phyloP scores from a whole-genome alignment of 2,888 invertebrate species.

The Antitype chi region DNA sequence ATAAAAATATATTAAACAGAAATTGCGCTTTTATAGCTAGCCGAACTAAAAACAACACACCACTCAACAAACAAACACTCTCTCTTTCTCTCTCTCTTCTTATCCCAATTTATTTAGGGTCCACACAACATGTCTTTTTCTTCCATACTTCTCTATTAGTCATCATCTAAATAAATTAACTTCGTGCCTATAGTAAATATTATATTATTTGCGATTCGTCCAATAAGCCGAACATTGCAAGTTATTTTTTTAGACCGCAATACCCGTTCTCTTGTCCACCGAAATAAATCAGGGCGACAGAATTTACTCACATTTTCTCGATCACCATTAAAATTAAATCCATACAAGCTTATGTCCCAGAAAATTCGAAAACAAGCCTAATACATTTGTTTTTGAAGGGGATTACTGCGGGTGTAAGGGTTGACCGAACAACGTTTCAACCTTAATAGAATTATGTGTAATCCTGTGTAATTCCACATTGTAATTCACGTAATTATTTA shows the following conservation, averaged over 20 bases:
- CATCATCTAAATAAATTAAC: no score
- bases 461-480: constrained; percentile 55
- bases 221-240: not conserved
- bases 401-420: constrained; percentile 49
- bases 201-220: no score
- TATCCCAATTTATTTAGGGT: no score
- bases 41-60: no score
- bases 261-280: not conserved
- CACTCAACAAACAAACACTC: no score
- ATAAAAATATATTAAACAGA: no score
- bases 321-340: constrained; percentile 43
- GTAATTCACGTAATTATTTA: constrained; percentile 66
- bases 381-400: constrained; percentile 54
- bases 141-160: no score
- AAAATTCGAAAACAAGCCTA: constrained; percentile 43
- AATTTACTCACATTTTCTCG: not conserved
- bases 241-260: no score
- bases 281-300: not conserved
- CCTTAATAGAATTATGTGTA: constrained; percentile 62
- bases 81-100: no score
- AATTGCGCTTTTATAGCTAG: no score
- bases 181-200: no score
- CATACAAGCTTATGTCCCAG: constrained; percentile 17
- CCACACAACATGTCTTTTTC: no score
- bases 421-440: constrained; percentile 44